Evolutionary conservation across 1,140 invertebrate genomes (phyloP), one percentile per base, ranked within the genome.

Genomic region (Mylabris phalerata): DNA sequence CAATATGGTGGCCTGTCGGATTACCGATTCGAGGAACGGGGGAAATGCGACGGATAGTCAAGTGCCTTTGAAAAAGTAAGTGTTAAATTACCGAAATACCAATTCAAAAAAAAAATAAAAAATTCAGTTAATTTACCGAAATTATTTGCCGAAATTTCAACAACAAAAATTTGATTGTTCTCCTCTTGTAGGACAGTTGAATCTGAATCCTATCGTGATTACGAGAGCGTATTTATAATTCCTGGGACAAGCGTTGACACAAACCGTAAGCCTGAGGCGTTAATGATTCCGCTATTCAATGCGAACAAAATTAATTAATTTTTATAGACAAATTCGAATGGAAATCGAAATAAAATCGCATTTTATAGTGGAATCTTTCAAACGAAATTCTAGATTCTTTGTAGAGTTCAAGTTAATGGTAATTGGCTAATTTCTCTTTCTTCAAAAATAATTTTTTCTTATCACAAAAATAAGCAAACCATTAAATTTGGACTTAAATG

Each of bases 41-140:
- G 87, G 80, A 77, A 84, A 80, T 80, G 85, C 77, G 78, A 74
- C 82, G 78, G 89, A 89, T 79, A 92, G 90, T 87, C 92, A 93
- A 89, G 91, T 94, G 87, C 90, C 92, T 90, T 91, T 93, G 83
- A 95, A 94, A 86, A 95, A 93, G 92, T 95, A 81, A 90, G 89
- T 88, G 67, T 73, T 52, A 9, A 19, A 3, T 42, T 3, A 42
- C 4, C 11, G 4, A n/a, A 42, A n/a, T 7, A n/a, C 5, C n/a
- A n/a, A n/a, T n/a, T n/a, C n/a, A n/a, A n/a, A n/a, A 10, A n/a
- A 19, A 19, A 19, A 19, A 19, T 19, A n/a, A n/a, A n/a, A n/a
- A n/a, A 42, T 11, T 42, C 41, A 7, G 9, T 42, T 9, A 9
- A 5, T 4, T 32, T 5, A 32, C 4, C 32, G 32, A 32, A 32